Evolutionary conservation across 2,113 vertebrate species (phyloP).

Genomic region (Ifrita kowaldi): DNA sequence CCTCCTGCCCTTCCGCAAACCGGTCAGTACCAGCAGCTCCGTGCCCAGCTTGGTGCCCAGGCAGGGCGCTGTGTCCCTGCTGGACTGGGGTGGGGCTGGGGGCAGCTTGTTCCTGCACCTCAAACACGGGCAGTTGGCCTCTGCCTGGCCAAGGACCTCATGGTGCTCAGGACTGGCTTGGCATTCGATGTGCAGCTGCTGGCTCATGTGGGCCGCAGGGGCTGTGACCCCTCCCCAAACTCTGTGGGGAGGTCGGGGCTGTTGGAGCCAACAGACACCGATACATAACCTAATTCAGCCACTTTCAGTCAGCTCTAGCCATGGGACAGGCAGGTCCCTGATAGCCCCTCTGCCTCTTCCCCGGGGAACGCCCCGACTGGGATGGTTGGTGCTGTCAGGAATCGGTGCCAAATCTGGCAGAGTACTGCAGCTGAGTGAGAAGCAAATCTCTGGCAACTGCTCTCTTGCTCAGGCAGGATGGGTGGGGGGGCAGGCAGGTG

Average conservation of each 20-base stretch:
- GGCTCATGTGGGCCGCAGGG: fast-evolving
- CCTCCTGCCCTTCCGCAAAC: conserved; percentile 91
- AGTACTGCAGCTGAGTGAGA: neutral
- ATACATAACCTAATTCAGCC: neutral
- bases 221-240: neutral
- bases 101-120: neutral
- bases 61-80: neutral
- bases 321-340: too few species aligned
- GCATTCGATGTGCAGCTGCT: fast-evolving
- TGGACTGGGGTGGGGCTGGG: fast-evolving
- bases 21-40: conserved; percentile 72
- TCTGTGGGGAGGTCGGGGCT: fast-evolving
- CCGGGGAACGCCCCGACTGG: neutral
- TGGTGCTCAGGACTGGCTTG: neutral
- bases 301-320: neutral
- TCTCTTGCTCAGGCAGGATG: neutral
- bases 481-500: neutral
- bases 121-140: neutral
- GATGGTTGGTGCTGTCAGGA: neutral
- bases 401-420: neutral
- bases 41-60: neutral
- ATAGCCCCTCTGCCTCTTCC: neutral
- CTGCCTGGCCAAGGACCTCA: neutral
- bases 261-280: fast-evolving
- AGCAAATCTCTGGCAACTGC: neutral